These are phyloP conservation scores for Pluvianellus socialis DNA, from an alignment of 2,113 vertebrate species.

Conservation along the genomic window DNA sequence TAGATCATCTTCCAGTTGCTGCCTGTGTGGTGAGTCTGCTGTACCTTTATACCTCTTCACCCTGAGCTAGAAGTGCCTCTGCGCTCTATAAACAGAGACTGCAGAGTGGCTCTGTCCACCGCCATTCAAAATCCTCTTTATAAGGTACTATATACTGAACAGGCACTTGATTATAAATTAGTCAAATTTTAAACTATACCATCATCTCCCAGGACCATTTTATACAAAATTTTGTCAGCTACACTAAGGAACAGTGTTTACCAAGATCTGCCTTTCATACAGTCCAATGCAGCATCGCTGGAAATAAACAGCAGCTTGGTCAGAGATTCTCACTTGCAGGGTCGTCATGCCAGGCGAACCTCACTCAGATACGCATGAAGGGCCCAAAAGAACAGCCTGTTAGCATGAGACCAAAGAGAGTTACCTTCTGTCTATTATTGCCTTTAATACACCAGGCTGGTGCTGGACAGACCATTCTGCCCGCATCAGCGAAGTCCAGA, in stretches of 20 bases:
- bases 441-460: not conserved
- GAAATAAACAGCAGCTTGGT: not conserved
- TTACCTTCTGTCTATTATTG: not conserved
- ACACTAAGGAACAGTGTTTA: not conserved
- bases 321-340: not conserved
- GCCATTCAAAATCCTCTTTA: not conserved
- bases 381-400: not conserved
- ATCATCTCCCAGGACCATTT: not conserved
- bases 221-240: not conserved
- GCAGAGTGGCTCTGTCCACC: not conserved
- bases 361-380: not conserved
- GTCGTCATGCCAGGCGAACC: not conserved
- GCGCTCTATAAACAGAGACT: not conserved
- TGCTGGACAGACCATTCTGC: not conserved
- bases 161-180: not conserved
- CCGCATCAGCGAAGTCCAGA: not conserved
- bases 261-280: not conserved
- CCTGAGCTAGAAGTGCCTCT: not conserved
- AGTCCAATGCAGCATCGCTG: not conserved
- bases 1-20: constrained; percentile 10
- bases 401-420: not conserved
- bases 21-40: not conserved
- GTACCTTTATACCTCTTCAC: not conserved
- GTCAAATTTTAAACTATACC: not conserved
- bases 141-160: not conserved